Conservation (phyloP, 2,113 vertebrate genomes). For the Solenodon paradoxus region DNA sequence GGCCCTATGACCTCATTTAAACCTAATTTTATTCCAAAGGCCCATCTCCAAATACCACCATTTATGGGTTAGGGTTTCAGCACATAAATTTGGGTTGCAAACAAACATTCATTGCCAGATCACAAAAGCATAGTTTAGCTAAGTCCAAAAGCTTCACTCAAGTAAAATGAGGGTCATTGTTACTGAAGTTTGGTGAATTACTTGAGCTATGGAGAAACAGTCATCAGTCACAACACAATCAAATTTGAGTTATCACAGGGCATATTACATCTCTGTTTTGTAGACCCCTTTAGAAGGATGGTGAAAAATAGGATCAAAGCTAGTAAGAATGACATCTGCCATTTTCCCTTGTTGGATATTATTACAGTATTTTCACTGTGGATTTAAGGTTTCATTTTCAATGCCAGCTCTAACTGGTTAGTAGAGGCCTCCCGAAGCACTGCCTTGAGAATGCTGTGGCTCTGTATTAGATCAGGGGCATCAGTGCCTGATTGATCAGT, state of each 20-base stretch:
- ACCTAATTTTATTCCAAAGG: background rate
- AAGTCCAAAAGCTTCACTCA: background rate
- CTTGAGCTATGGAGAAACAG: background rate
- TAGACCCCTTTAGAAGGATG: background rate
- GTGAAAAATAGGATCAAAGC: background rate
- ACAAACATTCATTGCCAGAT: no score
- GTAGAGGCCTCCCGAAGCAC: background rate
- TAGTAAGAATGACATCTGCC: background rate
- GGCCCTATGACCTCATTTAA: background rate
- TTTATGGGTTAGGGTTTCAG: background rate
- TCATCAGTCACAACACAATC: background rate
- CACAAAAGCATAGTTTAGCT: background rate
- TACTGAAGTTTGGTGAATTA: background rate
- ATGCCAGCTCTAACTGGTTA: background rate
- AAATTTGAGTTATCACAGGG: background rate
- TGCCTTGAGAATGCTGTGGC: background rate
- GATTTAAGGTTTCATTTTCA: background rate
- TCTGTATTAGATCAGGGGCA: background rate
- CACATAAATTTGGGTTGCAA: background rate
- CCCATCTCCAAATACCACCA: background rate
- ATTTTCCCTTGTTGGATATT: background rate
- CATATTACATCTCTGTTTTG: background rate
- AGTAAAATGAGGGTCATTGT: background rate
- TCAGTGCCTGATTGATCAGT: background rate
- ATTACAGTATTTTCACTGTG: background rate